Base-by-base conservation (phyloP, 2,113 vertebrate species). In the Microcebus tavaratra region DNA sequence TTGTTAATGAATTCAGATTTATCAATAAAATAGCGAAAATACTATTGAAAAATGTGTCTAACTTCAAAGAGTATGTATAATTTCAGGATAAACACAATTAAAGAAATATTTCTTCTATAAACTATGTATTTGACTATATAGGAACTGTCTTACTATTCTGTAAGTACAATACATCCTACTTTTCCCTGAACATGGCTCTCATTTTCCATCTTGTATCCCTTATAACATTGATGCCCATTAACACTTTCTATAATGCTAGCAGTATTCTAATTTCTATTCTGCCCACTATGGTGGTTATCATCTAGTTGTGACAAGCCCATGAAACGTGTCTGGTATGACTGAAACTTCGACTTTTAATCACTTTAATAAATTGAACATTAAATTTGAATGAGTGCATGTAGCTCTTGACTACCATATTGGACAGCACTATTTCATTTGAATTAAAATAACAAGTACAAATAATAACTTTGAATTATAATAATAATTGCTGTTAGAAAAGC, bases 101-200 rank as follows among this genome's bases (percentile, higher is more conserved):
- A 88, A 89, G 8, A 72, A 12, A 23, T 82, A 63, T 27, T 57
- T 80, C 39, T 36, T 31, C 29, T 75, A 34, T 36, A 65, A 57
- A 68, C 21, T 27, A 53, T 50, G 0, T 20, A 36, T 67, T 50
- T 85, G 4, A n/a, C n/a, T 55, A 9, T 36, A 18, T 61, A 91
- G 8, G 21, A 76, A 67, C 27, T 31, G 2, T 79, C 68, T 73
- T 81, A 2, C 57, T 82, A 1, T 21, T 92, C 1, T 84, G 6
- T 3, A 70, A 17, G 7, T 39, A 85, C 82, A 79, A 29, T 9
- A 34, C 6, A 18, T 4, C 31, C 4, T n/a, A 2, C 1, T 5
- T 0, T 55, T 84, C 4, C 2, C 45, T 36, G 4, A 21, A 68
- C 3, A 4, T 53, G 48, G 5, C 0, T 3, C 1, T 4, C 3